A percentile compares a stretch with the other conserved stretches of the same genome.
These are phyloP conservation scores for Ptiloglossa arizonensis DNA, from an alignment of 1,140 invertebrate genomes.

Conservation along the genomic window DNA sequence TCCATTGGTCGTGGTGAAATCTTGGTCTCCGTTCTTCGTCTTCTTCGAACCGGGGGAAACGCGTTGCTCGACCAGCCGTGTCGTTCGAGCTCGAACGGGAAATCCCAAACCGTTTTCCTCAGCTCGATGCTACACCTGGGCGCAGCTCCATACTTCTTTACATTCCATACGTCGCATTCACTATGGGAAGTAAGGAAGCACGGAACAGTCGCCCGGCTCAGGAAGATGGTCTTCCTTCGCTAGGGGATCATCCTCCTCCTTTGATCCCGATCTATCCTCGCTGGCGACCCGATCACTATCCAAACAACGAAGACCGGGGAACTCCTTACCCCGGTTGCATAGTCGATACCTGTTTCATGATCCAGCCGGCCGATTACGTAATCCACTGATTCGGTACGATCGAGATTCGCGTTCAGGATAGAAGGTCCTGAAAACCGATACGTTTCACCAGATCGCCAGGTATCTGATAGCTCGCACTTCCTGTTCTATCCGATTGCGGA, in stretches of 20 bases:
- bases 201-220: conserved; percentile 87
- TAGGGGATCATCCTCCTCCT: not conserved
- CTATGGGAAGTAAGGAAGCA: conserved; percentile 98
- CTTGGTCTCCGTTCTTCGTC: not conserved
- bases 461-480: conserved; percentile 23
- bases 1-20: not conserved
- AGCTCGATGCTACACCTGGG: conserved; percentile 67
- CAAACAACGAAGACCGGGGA: not conserved
- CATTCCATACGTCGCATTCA: conserved; percentile 94
- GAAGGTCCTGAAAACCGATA: conserved; percentile 22
- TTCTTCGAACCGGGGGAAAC: not conserved
- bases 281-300: not conserved
- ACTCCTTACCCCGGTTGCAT: not conserved
- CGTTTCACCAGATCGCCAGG: conserved; percentile 13
- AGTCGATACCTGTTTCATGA: conserved; percentile 8
- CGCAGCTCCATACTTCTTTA: conserved; percentile 97
- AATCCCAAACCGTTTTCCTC: not conserved
- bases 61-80: not conserved
- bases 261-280: not conserved
- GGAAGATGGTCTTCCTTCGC: not conserved
- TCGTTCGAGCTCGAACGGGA: not conserved
- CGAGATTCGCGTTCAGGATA: not conserved
- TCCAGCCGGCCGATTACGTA: conserved; percentile 43
- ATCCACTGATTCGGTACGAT: conserved; percentile 31
- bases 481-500: not conserved